A percentile compares a stretch with the other conserved stretches of the same genome.
Evolutionary conservation across 2,113 vertebrate genomes (phyloP).

Genomic region (Picathartes gymnocephalus): DNA sequence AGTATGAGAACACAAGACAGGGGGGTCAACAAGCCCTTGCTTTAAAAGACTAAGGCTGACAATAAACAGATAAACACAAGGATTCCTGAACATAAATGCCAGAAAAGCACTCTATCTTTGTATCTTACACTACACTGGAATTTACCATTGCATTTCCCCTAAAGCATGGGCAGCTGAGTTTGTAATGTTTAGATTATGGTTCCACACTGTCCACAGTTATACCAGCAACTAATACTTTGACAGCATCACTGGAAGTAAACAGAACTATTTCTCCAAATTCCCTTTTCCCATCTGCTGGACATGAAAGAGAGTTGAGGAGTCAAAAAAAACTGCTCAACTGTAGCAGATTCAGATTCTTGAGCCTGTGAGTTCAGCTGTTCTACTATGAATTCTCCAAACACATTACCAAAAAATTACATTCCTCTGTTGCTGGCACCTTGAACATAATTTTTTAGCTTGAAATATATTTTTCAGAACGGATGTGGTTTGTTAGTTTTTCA

Average conservation of each 20-base stretch:
- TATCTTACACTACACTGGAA: background rate
- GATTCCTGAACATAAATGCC: background rate
- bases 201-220: background rate
- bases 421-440: background rate
- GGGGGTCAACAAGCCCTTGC: background rate
- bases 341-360: background rate
- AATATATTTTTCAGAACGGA: background rate
- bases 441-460: background rate
- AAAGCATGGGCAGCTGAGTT: background rate
- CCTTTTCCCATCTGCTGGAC: background rate
- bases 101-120: background rate
- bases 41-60: background rate
- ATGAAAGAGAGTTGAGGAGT: background rate
- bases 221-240: background rate
- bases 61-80: background rate
- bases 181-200: background rate
- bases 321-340: background rate
- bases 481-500: background rate
- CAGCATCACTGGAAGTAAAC: background rate
- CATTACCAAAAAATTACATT: background rate
- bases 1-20: background rate
- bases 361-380: background rate
- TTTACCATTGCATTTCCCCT: background rate
- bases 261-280: background rate
- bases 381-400: background rate